Evolutionary conservation across 2,113 vertebrate genomes (phyloP).

Genomic region (Nannospalax galili): DNA sequence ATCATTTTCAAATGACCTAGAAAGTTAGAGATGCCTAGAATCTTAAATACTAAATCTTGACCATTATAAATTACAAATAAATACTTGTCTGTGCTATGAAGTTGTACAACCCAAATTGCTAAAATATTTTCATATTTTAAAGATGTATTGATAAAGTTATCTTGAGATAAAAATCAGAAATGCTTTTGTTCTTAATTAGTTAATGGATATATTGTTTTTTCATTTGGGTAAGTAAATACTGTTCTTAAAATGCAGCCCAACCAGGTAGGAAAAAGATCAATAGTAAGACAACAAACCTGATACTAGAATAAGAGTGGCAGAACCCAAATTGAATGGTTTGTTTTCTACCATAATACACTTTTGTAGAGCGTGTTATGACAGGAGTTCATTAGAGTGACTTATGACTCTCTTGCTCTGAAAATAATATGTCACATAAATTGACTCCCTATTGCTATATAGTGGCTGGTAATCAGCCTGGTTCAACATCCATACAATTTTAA

Average conservation of each 20-base stretch:
- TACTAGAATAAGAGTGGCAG: background rate
- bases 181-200: background rate
- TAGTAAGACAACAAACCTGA: background rate
- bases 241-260: background rate
- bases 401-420: background rate
- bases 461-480: background rate
- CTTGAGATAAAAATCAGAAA: background rate
- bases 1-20: background rate
- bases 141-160: background rate
- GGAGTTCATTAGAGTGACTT: background rate
- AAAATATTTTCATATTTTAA: background rate
- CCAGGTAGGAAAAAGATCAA: background rate
- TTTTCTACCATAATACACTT: background rate
- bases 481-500: background rate
- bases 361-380: background rate
- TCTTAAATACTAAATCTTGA: background rate
- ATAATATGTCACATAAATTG: background rate
- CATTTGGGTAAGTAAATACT: background rate
- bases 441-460: fast-evolving
- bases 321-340: background rate
- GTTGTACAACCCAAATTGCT: background rate
- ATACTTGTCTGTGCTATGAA: background rate
- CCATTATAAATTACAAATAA: background rate
- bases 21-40: background rate
- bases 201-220: background rate